Conservation (phyloP, 1,140 invertebrate genomes). For the Adoxophyes honmai region DNA sequence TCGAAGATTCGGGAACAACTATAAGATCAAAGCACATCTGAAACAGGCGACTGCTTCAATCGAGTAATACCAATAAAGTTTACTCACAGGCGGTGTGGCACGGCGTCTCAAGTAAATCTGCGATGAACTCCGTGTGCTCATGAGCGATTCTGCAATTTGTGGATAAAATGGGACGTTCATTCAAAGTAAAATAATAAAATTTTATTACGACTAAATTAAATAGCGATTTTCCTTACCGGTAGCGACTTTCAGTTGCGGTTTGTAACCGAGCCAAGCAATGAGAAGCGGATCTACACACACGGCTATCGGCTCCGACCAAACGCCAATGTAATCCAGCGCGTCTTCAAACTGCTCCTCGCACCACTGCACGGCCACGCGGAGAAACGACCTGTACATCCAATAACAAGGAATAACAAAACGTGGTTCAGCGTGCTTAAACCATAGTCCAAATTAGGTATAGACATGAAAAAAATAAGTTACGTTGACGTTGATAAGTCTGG, state of each 20-base stretch:
- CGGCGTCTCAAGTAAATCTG: slow-evolving; percentile 36
- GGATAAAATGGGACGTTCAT: too few relatives aligned
- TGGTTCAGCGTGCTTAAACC: not conserved
- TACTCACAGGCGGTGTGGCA: slow-evolving; percentile 41
- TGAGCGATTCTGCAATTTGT: not conserved
- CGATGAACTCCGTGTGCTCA: slow-evolving; percentile 12
- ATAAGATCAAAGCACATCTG: too few relatives aligned
- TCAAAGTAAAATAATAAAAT: too few relatives aligned
- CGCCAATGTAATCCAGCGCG: slow-evolving; percentile 38
- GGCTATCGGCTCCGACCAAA: slow-evolving; percentile 44
- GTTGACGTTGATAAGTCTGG: slow-evolving; percentile 39
- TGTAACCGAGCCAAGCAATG: slow-evolving; percentile 46
- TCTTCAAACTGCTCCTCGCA: slow-evolving; percentile 21
- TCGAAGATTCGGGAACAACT: too few relatives aligned
- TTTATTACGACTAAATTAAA: too few relatives aligned
- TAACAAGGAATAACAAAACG: slow-evolving; percentile 17
- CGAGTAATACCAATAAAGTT: slow-evolving; percentile 5
- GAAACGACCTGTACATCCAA: slow-evolving; percentile 42
- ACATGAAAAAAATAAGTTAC: slow-evolving; percentile 28
- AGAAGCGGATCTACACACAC: slow-evolving; percentile 50
- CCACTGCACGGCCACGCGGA: slow-evolving; percentile 41
- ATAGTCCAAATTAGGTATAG: too few relatives aligned
- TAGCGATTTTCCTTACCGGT: slow-evolving; percentile 11
- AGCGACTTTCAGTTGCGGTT: slow-evolving; percentile 24
- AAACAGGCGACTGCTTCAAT: too few relatives aligned